These are phyloP conservation scores for Drosophila ercepeae DNA, from an alignment of 1,140 invertebrate genomes.

Conservation along the genomic window DNA sequence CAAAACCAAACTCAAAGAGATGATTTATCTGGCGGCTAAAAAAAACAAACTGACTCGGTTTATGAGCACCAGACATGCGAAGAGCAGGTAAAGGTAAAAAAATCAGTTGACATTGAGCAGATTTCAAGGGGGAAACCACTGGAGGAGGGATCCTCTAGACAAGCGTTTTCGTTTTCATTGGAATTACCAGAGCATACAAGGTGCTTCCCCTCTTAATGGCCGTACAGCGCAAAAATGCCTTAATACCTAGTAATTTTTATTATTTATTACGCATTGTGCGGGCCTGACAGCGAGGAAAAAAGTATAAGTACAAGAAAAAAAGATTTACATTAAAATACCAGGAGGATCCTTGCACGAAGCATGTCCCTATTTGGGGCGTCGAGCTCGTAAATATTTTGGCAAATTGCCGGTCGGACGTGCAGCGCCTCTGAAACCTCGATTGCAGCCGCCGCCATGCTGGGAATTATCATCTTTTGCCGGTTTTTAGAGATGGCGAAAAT, in stretches of 20 bases:
- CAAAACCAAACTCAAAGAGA: constrained; percentile 17
- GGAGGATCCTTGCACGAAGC: constrained; percentile 37
- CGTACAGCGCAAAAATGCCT: constrained; percentile 40
- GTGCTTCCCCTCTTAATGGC: constrained; percentile 39
- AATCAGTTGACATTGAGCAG: constrained; percentile 48
- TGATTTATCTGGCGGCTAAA: constrained; percentile 38
- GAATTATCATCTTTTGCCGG: constrained; percentile 51
- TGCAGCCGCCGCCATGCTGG: constrained; percentile 20
- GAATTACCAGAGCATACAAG: constrained; percentile 49
- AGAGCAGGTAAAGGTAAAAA: constrained; percentile 32
- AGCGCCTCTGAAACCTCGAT: constrained; percentile 41
- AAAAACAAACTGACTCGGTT: constrained; percentile 49
- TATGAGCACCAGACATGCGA: constrained; percentile 62
- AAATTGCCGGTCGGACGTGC: constrained; percentile 70
- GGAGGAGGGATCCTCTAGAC: constrained; percentile 18
- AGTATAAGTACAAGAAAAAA: neutral
- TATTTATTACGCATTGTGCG: constrained; percentile 71
- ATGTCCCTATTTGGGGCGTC: constrained; percentile 62
- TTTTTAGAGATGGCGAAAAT: constrained; percentile 48
- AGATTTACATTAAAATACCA: constrained; percentile 4
- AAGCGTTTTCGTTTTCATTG: constrained; percentile 54
- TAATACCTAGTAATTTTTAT: constrained; percentile 58
- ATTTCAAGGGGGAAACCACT: neutral
- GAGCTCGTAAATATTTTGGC: constrained; percentile 79
- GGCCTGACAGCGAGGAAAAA: constrained; percentile 2